Conservation (phyloP, 2,113 vertebrate species). For the Percina caprodes region DNA sequence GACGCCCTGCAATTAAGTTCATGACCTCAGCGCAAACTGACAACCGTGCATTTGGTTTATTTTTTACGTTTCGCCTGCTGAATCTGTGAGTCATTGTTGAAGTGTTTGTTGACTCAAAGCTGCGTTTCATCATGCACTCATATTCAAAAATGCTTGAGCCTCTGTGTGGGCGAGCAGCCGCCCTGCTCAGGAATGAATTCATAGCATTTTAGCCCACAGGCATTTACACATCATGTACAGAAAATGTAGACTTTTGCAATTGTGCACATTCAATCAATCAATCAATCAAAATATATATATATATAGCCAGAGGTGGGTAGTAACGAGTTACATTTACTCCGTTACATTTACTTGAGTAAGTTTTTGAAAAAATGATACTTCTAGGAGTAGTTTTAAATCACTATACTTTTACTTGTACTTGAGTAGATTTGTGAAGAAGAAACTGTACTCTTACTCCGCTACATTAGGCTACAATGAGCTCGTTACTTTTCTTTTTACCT, state of each 20-base stretch:
- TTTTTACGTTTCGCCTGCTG: slow-evolving; percentile 20
- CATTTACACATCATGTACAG: background rate
- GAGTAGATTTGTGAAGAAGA: too few relatives aligned
- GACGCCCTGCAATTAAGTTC: background rate
- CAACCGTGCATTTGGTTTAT: background rate
- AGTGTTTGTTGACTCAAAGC: slow-evolving; percentile 29
- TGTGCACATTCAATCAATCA: too few relatives aligned
- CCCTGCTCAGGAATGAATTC: slow-evolving; percentile 29
- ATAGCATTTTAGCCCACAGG: background rate
- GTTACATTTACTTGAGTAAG: too few relatives aligned
- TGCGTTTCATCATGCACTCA: slow-evolving; percentile 24
- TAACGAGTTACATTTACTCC: too few relatives aligned
- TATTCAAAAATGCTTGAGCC: slow-evolving; percentile 11
- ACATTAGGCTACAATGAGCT: too few relatives aligned
- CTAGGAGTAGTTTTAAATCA: too few relatives aligned
- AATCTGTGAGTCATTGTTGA: slow-evolving; percentile 21
- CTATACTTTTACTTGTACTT: too few relatives aligned
- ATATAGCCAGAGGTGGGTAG: too few relatives aligned
- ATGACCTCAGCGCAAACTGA: background rate
- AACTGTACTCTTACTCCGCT: too few relatives aligned
- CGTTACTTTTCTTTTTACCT: too few relatives aligned
- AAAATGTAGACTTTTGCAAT: background rate
- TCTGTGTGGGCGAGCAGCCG: slow-evolving; percentile 31
- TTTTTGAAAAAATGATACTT: too few relatives aligned
- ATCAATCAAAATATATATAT: too few relatives aligned